Evolutionary conservation across 2,113 vertebrate genomes (phyloP).

Genomic region (Rynchops niger): DNA sequence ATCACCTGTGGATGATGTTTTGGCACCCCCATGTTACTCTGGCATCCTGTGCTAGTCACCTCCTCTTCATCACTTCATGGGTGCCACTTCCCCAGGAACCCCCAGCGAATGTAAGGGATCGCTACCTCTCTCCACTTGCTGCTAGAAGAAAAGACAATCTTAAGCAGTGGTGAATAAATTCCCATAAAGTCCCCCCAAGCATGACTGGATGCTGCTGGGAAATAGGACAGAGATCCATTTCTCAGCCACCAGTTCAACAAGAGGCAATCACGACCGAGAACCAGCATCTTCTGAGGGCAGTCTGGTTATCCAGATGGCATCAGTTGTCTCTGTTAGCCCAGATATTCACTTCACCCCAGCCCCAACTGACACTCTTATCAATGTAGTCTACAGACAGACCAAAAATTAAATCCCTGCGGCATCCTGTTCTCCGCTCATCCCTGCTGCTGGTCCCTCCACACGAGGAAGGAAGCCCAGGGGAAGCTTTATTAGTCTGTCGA

Average conservation of each 20-base stretch:
- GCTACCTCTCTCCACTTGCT: neutral
- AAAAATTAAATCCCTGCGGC: conserved; percentile 27
- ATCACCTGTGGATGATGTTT: neutral
- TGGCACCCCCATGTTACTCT: neutral
- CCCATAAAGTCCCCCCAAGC: neutral
- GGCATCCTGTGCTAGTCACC: neutral
- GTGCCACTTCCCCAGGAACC: neutral
- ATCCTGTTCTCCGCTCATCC: conserved; percentile 19
- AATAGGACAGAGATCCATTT: neutral
- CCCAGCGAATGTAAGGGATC: neutral
- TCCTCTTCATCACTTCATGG: fast-evolving
- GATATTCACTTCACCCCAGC: neutral
- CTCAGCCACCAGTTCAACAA: neutral
- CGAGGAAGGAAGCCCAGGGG: conserved; percentile 8
- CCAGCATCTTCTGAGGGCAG: neutral
- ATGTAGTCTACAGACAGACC: neutral
- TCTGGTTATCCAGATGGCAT: neutral
- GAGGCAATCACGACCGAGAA: neutral
- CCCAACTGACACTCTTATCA: neutral
- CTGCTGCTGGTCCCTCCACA: neutral
- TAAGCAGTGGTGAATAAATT: neutral
- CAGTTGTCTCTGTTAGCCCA: neutral
- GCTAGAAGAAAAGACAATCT: neutral
- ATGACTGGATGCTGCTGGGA: neutral
- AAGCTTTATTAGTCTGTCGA: conserved; percentile 31